Evolutionary conservation across 2,888 invertebrate genomes (phyloP), one percentile per base, ranked within the genome.

Genomic region (Dorcus hopei): DNA sequence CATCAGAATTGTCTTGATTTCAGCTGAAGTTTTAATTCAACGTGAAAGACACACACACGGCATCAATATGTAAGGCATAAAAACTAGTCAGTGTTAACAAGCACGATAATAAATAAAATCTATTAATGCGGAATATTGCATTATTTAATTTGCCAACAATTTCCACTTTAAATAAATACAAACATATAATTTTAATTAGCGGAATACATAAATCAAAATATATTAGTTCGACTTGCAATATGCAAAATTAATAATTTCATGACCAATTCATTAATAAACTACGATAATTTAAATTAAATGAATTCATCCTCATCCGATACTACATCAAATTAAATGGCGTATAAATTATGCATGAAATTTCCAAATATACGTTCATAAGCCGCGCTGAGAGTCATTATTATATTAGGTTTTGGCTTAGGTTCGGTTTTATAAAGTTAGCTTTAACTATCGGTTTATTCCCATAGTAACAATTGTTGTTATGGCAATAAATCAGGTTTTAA

Each of bases 1-100:
- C 45, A 49, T 42, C 47, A 53, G 56, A 57, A 60, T 60, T 60
- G 55, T 56, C 48, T 4, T 4, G 41, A 49, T 60, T 60, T 56
- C 38, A 59, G 19, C 49, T 4, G 49, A 16, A 49, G 11, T 41
- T 49, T 49, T 49, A 49, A 33, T 49, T 49, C 26, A 26, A 26
- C 3, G 26, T 1, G 14, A 14, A 14, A 14, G 14, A 14, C 14
- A 14, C 14, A 14, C 14, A 14, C 14, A 14, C 14, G 14, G 14
- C 14, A 14, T 14, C 14, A 14, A 14, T 14, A 14, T 14, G 14
- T 14, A 14, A 14, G 14, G 14, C 14, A 14, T 26, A 26, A 26
- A 26, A 26, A 2, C 26, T 26, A 26, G 26, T 26, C 26, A 26
- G 26, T 26, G 26, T 26, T 26, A 26, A 26, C 26, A 26, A 26